These are phyloP conservation scores for Sarcophaga bullata DNA, from an alignment of 1,140 invertebrate genomes.

Conservation along the genomic window DNA sequence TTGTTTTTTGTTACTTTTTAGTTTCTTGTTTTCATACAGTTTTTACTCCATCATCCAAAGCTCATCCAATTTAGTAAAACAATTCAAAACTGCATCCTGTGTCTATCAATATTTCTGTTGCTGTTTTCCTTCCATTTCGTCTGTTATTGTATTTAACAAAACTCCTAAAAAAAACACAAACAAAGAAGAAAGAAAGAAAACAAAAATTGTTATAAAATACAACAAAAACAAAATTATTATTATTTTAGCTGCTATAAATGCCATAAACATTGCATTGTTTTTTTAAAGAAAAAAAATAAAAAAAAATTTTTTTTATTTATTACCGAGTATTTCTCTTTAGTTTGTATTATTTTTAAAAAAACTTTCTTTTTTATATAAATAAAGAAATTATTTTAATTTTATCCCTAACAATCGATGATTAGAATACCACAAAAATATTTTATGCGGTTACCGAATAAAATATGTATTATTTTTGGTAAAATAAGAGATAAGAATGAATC, in stretches of 20 bases:
- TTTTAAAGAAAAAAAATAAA: too few species aligned
- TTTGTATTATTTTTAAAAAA: too few species aligned
- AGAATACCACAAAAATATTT: too few species aligned
- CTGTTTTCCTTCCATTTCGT: neutral
- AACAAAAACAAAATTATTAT: slow-evolving; percentile 2
- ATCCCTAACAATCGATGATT: too few species aligned
- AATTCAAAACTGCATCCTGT: slow-evolving; percentile 34
- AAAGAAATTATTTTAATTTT: too few species aligned
- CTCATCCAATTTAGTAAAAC: slow-evolving; percentile 37
- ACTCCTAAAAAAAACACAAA: neutral
- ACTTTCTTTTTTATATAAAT: too few species aligned
- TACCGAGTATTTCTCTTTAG: too few species aligned
- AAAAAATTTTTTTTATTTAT: too few species aligned
- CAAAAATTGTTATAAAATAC: neutral
- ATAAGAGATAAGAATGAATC: too few species aligned
- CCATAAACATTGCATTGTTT: too few species aligned
- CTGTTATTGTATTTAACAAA: neutral
- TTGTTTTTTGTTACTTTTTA: neutral
- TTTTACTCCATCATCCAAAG: slow-evolving; percentile 5
- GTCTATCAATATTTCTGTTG: slow-evolving; percentile 22
- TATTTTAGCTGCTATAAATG: slow-evolving; percentile 11
- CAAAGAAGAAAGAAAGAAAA: neutral
- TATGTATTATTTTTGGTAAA: too few species aligned
- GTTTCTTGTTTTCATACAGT: neutral
- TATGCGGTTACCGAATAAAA: too few species aligned